Evolutionary conservation across 1,140 invertebrate genomes (phyloP).

Genomic region (Dinothrombium tinctorium): DNA sequence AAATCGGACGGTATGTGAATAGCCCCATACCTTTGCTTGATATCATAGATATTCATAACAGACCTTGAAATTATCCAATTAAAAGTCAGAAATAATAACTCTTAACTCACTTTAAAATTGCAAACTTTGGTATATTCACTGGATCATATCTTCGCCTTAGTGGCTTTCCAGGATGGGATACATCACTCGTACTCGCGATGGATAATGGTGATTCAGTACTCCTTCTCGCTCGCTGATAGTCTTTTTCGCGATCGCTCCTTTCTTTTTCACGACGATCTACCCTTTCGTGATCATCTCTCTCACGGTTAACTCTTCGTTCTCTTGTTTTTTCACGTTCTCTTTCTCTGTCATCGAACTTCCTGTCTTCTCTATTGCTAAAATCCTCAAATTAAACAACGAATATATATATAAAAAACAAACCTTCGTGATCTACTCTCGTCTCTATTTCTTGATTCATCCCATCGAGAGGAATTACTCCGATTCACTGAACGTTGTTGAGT

Average conservation of each 20-base stretch:
- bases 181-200: too few species aligned
- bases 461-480: neutral
- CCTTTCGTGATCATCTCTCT: neutral
- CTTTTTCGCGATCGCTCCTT: neutral
- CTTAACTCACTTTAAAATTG: neutral
- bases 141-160: slow-evolving; percentile 9
- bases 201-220: slow-evolving; percentile 3
- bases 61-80: too few species aligned
- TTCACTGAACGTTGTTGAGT: slow-evolving; percentile 1
- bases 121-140: slow-evolving; percentile 7
- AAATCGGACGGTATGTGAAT: slow-evolving; percentile 11
- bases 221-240: neutral
- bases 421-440: neutral
- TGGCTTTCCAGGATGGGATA: neutral
- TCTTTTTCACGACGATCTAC: neutral
- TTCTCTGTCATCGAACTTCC: neutral
- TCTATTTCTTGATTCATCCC: neutral
- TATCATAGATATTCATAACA: slow-evolving; percentile 3
- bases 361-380: neutral
- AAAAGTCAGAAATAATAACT: too few species aligned
- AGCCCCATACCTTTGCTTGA: slow-evolving; percentile 1
- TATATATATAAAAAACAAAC: too few species aligned
- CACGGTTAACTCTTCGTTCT: neutral
- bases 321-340: neutral
- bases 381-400: neutral